Percentiles rank a stretch among this genome's conserved stretches.
These are phyloP conservation scores for Leptopilina clavipes DNA, from an alignment of 1,140 invertebrate genomes.

Conservation along the genomic window DNA sequence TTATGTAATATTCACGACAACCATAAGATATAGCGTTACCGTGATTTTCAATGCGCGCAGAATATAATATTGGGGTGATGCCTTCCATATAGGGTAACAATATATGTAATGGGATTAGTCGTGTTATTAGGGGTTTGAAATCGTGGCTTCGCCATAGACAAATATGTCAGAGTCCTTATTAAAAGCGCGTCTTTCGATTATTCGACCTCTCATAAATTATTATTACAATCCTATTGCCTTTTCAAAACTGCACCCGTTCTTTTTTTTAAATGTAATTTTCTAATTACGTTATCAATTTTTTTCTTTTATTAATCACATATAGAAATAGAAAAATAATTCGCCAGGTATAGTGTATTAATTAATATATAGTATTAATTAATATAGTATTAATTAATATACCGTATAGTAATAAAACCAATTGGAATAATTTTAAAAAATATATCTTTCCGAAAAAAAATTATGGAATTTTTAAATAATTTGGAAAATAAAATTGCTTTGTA, in stretches of 20 bases:
- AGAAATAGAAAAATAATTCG: too few relatives aligned
- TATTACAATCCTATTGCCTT: constrained; percentile 27
- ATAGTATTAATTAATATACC: too few relatives aligned
- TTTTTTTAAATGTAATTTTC: not conserved
- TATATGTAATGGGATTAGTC: constrained; percentile 28
- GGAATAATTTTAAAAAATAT: too few relatives aligned
- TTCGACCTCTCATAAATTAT: constrained; percentile 31
- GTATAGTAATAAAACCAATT: too few relatives aligned
- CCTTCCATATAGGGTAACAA: not conserved
- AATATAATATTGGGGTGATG: not conserved
- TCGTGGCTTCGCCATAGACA: constrained; percentile 26
- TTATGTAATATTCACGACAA: constrained; percentile 30
- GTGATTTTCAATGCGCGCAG: constrained; percentile 11
- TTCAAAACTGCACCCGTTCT: not conserved
- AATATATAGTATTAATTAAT: too few relatives aligned
- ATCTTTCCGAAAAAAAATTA: too few relatives aligned
- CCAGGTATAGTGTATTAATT: too few relatives aligned
- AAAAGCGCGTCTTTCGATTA: constrained; percentile 28
- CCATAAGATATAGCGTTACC: constrained; percentile 29
- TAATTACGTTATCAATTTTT: too few relatives aligned
- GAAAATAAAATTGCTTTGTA: constrained; percentile 5
- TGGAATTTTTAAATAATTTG: too few relatives aligned
- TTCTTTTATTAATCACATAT: too few relatives aligned
- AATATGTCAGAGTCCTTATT: constrained; percentile 30
- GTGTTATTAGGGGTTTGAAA: constrained; percentile 33